Percentiles rank a stretch among this genome's conserved stretches.
Evolutionary conservation across 2,113 vertebrate genomes (phyloP).

Genomic region (Apaloderma vittatum): DNA sequence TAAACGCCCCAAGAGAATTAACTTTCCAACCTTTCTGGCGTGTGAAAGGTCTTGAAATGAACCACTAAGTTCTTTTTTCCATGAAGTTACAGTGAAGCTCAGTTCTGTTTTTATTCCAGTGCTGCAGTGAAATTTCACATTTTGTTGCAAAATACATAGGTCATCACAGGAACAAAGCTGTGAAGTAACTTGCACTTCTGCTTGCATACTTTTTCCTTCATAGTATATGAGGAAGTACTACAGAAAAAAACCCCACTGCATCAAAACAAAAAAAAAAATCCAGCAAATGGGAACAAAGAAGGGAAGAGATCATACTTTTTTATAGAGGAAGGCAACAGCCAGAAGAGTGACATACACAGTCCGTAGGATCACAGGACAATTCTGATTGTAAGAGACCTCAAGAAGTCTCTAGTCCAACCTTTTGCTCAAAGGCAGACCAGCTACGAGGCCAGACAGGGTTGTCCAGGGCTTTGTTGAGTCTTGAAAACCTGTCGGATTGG

Average conservation of each 20-base stretch:
- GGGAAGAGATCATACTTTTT: neutral
- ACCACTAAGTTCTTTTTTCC: neutral
- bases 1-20: neutral
- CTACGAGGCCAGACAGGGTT: neutral
- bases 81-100: neutral
- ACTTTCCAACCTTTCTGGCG: neutral
- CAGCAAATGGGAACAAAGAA: neutral
- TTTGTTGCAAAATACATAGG: constrained; percentile 1
- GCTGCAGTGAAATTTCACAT: neutral
- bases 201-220: neutral
- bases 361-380: neutral
- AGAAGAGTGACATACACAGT: neutral
- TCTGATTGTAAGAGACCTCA: neutral
- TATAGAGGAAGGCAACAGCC: neutral
- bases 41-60: neutral
- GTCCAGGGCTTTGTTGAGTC: neutral
- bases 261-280: neutral
- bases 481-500: neutral
- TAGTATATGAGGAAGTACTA: neutral
- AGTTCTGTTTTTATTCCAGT: constrained; percentile 38
- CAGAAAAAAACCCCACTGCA: neutral
- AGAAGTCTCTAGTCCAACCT: neutral
- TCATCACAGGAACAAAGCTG: neutral
- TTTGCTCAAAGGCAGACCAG: neutral
- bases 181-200: neutral